phyloP scores from a whole-genome alignment of 2,113 vertebrate genomes.

The Melanerpes aurifrons region DNA sequence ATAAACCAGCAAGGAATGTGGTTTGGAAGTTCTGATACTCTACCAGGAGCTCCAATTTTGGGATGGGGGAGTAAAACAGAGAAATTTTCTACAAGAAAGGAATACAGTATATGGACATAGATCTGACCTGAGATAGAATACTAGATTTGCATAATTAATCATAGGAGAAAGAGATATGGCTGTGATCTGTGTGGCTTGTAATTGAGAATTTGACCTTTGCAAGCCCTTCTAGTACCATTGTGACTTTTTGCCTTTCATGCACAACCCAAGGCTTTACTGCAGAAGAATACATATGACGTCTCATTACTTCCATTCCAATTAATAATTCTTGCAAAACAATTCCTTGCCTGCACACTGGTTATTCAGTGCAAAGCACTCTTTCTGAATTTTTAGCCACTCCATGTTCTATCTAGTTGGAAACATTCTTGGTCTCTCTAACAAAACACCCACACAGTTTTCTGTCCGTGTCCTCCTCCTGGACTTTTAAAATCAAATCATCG shows the following conservation, averaged over 20 bases:
- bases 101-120: slow-evolving; percentile 19
- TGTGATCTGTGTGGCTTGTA: slow-evolving; percentile 47
- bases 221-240: background rate
- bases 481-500: no score
- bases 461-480: background rate
- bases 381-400: background rate
- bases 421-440: background rate
- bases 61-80: background rate
- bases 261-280: background rate
- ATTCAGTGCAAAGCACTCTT: background rate
- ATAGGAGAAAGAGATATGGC: slow-evolving; percentile 57
- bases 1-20: slow-evolving; percentile 65
- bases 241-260: background rate
- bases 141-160: slow-evolving; percentile 71
- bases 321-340: background rate
- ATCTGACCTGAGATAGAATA: slow-evolving; percentile 45
- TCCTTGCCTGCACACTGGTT: background rate
- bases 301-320: background rate
- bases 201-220: slow-evolving; percentile 72
- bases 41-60: background rate
- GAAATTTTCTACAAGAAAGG: slow-evolving; percentile 14
- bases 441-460: background rate
- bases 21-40: slow-evolving; percentile 32
- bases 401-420: background rate
- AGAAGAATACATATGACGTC: accelerated